phyloP scores from a whole-genome alignment of 2,797 vertebrate species.

The Esox masquinongy region DNA sequence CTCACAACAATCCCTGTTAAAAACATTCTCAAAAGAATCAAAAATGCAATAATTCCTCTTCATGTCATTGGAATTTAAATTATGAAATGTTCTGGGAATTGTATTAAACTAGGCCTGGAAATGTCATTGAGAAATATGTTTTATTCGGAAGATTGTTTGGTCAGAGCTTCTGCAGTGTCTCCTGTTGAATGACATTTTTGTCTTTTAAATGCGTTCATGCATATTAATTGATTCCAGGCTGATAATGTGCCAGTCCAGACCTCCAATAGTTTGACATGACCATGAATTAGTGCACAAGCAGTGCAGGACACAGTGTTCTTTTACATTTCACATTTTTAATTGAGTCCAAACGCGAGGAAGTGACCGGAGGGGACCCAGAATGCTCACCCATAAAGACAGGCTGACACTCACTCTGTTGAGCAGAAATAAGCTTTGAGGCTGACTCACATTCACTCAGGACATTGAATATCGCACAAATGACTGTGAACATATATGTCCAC shows the following conservation, averaged over 20 bases:
- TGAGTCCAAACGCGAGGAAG: slow-evolving; percentile 29
- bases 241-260: slow-evolving; percentile 15
- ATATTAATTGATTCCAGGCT: slow-evolving; percentile 24
- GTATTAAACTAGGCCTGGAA: background rate
- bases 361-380: slow-evolving; percentile 24
- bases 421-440: slow-evolving; percentile 26
- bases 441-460: slow-evolving; percentile 22
- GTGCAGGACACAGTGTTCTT: slow-evolving; percentile 39
- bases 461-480: background rate
- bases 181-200: background rate
- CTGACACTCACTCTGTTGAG: slow-evolving; percentile 37
- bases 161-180: background rate
- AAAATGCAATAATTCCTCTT: background rate
- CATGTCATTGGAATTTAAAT: background rate
- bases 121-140: background rate
- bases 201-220: background rate
- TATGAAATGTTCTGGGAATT: background rate
- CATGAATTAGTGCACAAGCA: slow-evolving; percentile 19
- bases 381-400: slow-evolving; percentile 23
- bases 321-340: slow-evolving; percentile 43
- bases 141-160: background rate
- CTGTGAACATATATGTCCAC: no score
- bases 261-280: slow-evolving; percentile 32
- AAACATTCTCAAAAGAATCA: background rate
- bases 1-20: no score